Evolutionary conservation across 2,113 vertebrate genomes (phyloP).

Genomic region (Dascyllus trimaculatus): DNA sequence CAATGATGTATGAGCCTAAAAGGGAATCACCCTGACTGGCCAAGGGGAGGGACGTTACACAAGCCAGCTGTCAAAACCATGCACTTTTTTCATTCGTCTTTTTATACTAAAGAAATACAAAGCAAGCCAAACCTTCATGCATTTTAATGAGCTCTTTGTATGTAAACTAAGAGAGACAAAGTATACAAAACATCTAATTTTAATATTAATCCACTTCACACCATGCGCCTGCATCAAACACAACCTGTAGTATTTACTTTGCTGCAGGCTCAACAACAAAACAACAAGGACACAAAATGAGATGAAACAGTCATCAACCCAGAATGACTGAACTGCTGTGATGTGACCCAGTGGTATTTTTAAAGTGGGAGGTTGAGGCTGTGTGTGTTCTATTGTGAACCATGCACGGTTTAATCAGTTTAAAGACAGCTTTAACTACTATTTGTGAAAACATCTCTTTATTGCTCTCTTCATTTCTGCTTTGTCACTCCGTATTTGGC

Average conservation of each 20-base stretch:
- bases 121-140: neutral
- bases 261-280: slow-evolving; percentile 23
- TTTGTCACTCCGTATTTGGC: slow-evolving; percentile 10
- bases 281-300: slow-evolving; percentile 15
- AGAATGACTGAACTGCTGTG: slow-evolving; percentile 10
- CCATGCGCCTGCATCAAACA: neutral
- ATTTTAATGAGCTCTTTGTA: neutral
- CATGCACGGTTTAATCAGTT: slow-evolving; percentile 23
- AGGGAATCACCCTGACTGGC: slow-evolving; percentile 17
- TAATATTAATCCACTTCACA: neutral
- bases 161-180: neutral
- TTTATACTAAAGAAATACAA: neutral
- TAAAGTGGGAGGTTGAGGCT: slow-evolving; percentile 17
- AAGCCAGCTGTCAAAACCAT: slow-evolving; percentile 5
- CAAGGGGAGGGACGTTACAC: neutral
- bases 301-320: slow-evolving; percentile 35
- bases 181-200: neutral
- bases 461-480: slow-evolving; percentile 3
- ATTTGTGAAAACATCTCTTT: slow-evolving; percentile 14
- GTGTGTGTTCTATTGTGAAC: neutral
- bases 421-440: slow-evolving; percentile 23
- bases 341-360: slow-evolving; percentile 5
- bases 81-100: slow-evolving; percentile 7
- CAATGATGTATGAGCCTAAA: slow-evolving; percentile 37
- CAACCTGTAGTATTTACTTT: slow-evolving; percentile 22